Evolutionary conservation across 2,113 vertebrate species (phyloP).

Genomic region (Calonectris borealis): DNA sequence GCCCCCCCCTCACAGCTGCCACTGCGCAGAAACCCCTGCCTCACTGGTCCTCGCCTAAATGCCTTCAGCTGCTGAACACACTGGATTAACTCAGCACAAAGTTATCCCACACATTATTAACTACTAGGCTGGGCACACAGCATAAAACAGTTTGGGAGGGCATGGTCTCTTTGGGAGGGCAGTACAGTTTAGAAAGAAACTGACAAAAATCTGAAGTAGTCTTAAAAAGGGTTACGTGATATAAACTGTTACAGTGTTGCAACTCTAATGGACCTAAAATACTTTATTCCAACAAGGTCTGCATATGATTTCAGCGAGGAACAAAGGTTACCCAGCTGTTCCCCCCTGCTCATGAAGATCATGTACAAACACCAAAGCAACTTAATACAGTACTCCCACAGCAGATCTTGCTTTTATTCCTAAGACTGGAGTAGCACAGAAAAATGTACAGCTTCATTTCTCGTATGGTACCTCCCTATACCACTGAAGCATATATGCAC

Average conservation of each 20-base stretch:
- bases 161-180: neutral
- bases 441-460: neutral
- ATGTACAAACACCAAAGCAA: neutral
- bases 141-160: neutral
- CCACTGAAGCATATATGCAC: neutral
- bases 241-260: neutral
- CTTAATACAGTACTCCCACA: neutral
- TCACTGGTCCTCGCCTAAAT: neutral
- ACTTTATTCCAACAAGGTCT: neutral
- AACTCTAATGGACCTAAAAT: neutral
- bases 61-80: neutral
- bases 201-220: neutral
- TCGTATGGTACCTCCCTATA: neutral
- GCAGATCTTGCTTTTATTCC: neutral
- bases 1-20: no score
- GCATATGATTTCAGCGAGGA: neutral
- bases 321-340: neutral
- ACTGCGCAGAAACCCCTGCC: neutral
- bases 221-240: neutral
- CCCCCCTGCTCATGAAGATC: neutral
- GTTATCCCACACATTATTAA: neutral
- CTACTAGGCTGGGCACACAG: neutral
- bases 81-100: neutral
- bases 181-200: neutral
- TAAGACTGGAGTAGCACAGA: neutral